Percentiles rank a stretch among this genome's conserved stretches.
phyloP scores from a whole-genome alignment of 2,113 vertebrate species.

The Abramis brama region DNA sequence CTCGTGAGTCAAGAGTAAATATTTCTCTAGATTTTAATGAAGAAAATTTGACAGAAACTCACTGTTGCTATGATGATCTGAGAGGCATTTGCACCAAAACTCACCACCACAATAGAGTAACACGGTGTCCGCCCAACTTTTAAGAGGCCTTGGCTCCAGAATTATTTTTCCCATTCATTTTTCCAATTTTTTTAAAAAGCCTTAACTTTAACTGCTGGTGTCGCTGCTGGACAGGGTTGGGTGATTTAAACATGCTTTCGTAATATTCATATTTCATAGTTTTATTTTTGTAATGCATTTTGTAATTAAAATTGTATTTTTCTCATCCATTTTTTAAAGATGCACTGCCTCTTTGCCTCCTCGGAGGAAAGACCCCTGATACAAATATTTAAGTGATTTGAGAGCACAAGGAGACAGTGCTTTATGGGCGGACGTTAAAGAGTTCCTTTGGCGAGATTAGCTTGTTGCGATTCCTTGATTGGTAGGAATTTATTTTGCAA shows the following conservation, averaged over 20 bases:
- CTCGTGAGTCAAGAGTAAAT: neutral
- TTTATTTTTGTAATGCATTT: too few species aligned
- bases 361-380: too few species aligned
- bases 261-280: too few species aligned
- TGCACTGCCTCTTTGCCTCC: too few species aligned
- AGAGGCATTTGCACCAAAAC: neutral
- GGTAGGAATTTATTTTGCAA: neutral
- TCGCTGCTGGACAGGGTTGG: too few species aligned
- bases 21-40: neutral
- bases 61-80: neutral
- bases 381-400: neutral
- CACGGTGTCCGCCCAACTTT: neutral
- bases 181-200: neutral
- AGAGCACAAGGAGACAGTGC: neutral
- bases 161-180: neutral
- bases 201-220: too few species aligned
- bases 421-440: too few species aligned
- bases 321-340: too few species aligned
- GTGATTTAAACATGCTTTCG: too few species aligned
- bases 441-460: too few species aligned
- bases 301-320: too few species aligned
- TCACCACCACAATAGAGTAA: neutral
- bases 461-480: too few species aligned
- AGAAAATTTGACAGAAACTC: neutral
- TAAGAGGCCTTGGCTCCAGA: neutral